Base-by-base conservation (phyloP, 2,888 invertebrate genomes). In the Rotaria sp. region DNA sequence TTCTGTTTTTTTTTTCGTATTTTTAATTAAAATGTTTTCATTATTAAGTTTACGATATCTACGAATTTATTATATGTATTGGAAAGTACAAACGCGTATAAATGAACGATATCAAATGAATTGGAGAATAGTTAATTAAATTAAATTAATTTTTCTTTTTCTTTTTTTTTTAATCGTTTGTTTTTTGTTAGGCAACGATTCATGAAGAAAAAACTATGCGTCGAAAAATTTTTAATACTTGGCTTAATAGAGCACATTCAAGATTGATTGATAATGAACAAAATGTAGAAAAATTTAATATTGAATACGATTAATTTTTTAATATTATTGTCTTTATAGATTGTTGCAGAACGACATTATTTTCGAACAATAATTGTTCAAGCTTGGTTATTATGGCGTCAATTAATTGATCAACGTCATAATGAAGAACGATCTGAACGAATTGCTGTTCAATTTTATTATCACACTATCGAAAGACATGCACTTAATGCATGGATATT, bases 381-480 rank as follows among this genome's bases (percentile, higher is more conserved):
- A 26, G 41, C 80, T n/a, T 80, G 80, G 80, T 26, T 80, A 80
- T 2, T 8, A 26, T 80, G 80, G 80, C 80, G 80, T 38, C 45
- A 41, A 45, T 3, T 80, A 4, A 80, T 80, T 80, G 80, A 80
- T n/a, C 26, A 80, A 38, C 26, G 24, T n/a, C 80, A 80, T 15
- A 80, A 80, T 45, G 80, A 80, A 80, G 45, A 80, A 80, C 8
- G 80, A 45, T 80, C 45, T 7, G 80, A 80, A 80, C 45, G 80
- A 26, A 45, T 80, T 15, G 80, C 80, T 13, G n/a, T 45, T 10
- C 80, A 80, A 45, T 80, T 80, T 45, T 80, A 80, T 80, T 80
- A 45, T 45, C 80, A 80, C 26, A 80, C 10, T 4, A 80, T 80
- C 13, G 21, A 80, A 80, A 5, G 80, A 13, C 45, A 11, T n/a